Base-by-base conservation (phyloP, 2,797 vertebrate genomes). In the Propithecus deckenii region DNA sequence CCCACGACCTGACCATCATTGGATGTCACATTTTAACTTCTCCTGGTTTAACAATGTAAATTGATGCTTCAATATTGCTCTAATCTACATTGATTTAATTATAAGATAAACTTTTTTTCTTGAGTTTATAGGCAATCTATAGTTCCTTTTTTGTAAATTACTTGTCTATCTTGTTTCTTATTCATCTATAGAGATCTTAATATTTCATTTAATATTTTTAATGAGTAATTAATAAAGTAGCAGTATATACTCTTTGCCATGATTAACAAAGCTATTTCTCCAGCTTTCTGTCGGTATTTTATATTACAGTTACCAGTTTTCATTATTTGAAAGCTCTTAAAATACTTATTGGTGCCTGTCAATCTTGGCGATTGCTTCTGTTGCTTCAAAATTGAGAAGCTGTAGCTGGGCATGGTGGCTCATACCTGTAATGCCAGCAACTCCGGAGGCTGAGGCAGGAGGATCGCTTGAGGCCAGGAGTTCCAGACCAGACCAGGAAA, bases 341-440 rank as follows among this genome's bases (percentile, higher is more conserved):
- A 86, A 86, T 80, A 59, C 79, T 86, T 94, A 38, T 89, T 72
- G 78, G 81, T 78, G 23, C 25, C 79, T 86, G 32, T 86, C n/a
- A 74, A 32, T 88, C 72, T 97, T 78, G 15, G 23, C 74, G 35
- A 84, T 71, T 95, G 84, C 17, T 59, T 94, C 32, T 65, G 43
- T 43, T 92, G 59, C 69, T 94, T 92, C 84, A 89, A 75, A 96
- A 76, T 35, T 85, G 85, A 93, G 59, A 75, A 50, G 3, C 76
- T 46, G 15, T 17, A n/a, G 15, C 30, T 65, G 63, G 32, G 32
- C 32, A 17, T 65, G 32, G 63, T 65, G 63, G 32, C 32, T 25
- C 55, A 23, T 9, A 9, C 55, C 23, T 23, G 3, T 32, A 65
- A 65, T 65, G 15, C 32, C 32, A 4, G 15, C 32, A 63, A 65